Conservation (phyloP, 53 echinoderm and acorn worm genomes). For the Pentamera pediparva region DNA sequence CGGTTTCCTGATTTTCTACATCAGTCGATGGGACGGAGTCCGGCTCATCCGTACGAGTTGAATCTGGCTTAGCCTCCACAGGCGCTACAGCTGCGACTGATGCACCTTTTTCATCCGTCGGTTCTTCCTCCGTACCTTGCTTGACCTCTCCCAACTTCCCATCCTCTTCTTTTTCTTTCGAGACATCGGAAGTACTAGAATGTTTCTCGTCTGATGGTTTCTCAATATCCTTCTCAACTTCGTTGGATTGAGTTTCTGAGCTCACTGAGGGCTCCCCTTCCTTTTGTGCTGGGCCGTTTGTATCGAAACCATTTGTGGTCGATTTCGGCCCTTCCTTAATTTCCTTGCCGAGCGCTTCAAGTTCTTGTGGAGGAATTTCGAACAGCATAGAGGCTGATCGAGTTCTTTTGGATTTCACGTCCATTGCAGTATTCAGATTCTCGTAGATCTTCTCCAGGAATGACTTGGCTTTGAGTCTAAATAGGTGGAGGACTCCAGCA, state of each 20-base stretch:
- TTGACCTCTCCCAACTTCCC: background rate
- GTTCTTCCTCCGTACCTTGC: background rate
- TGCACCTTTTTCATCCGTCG: background rate
- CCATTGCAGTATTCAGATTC: slow-evolving; percentile 58
- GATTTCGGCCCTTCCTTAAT: slow-evolving; percentile 34
- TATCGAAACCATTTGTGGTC: slow-evolving; percentile 12
- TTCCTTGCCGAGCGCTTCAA: slow-evolving; percentile 63
- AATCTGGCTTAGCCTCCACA: background rate
- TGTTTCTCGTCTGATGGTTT: background rate
- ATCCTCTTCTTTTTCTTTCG: slow-evolving; percentile 10
- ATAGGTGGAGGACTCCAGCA: slow-evolving; percentile 66
- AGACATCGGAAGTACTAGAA: too few relatives aligned
- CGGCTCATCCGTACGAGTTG: too few relatives aligned
- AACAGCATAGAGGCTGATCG: slow-evolving; percentile 78
- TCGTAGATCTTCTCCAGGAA: slow-evolving; percentile 67
- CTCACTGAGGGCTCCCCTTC: too few relatives aligned
- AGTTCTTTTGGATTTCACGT: slow-evolving; percentile 62
- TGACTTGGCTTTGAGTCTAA: slow-evolving; percentile 56
- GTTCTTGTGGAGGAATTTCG: slow-evolving; percentile 74
- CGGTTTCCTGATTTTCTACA: background rate
- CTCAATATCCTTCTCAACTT: background rate
- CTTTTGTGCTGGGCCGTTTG: slow-evolving; percentile 10
- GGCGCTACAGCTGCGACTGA: background rate
- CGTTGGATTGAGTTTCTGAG: too few relatives aligned
- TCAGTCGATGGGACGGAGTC: too few relatives aligned